Evolutionary conservation across 2,113 vertebrate species (phyloP).

Genomic region (Vimba vimba): DNA sequence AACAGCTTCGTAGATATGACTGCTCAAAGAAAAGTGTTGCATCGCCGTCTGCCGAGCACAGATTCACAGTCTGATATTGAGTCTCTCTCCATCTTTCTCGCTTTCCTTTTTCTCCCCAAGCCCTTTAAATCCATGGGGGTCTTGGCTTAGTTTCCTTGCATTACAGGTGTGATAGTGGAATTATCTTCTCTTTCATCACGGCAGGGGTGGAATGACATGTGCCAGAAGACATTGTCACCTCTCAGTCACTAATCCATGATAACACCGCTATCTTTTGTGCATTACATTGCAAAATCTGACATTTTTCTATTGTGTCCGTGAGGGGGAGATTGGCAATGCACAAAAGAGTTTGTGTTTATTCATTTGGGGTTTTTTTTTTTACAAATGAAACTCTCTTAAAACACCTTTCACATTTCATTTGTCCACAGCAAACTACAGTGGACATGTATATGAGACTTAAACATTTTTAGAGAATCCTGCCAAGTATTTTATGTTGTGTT

Average conservation of each 20-base stretch:
- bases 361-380: not conserved
- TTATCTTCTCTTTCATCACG: slow-evolving; percentile 59
- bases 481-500: too few relatives aligned
- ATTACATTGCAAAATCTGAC: not conserved
- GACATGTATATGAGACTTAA: too few relatives aligned
- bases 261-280: not conserved
- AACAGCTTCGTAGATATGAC: slow-evolving; percentile 46
- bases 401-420: too few relatives aligned
- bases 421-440: too few relatives aligned
- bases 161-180: slow-evolving; percentile 65
- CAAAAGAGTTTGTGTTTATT: not conserved
- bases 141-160: slow-evolving; percentile 62
- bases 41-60: slow-evolving; percentile 36
- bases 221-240: slow-evolving; percentile 38
- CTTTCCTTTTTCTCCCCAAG: slow-evolving; percentile 22
- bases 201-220: slow-evolving; percentile 49
- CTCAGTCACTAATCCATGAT: not conserved
- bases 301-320: not conserved
- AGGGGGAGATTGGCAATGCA: not conserved
- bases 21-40: slow-evolving; percentile 14
- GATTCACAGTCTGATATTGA: slow-evolving; percentile 43
- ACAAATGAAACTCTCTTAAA: not conserved
- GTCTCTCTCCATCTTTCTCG: slow-evolving; percentile 44
- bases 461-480: too few relatives aligned
- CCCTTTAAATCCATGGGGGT: slow-evolving; percentile 60